Base-by-base conservation (phyloP, 2,888 invertebrate species). In the Galerucella pusilla region DNA sequence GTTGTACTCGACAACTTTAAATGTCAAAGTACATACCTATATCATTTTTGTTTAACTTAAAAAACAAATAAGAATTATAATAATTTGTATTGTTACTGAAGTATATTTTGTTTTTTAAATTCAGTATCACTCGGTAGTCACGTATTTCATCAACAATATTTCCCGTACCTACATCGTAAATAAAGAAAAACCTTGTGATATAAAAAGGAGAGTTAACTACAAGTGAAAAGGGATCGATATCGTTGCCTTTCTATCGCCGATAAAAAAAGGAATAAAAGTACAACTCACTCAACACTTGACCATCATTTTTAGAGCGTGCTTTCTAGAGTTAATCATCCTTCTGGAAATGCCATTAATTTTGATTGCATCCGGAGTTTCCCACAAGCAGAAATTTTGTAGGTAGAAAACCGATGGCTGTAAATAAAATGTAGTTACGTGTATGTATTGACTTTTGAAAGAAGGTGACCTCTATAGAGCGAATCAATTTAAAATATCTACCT, bases 211-310 rank as follows among this genome's bases (percentile, higher is more conserved):
- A 65, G 20, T 65, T 65, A 64, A 46, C 16, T 45, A 42, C 46
- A 65, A 65, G 64, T 45, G 20, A 20, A 16, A 45, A 14, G 9
- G 46, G 64, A 11, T 65, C 64, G 46, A 65, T 65, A 65, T 65
- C 61, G 46, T 11, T 65, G 20, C 64, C 46, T 20, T 64, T 42
- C 35, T 60, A 42, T 64, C 5, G 10, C 20, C 46, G 64, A 65
- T 65, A n/a, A 64, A 16, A n/a, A 64, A 16, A 20, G 64, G n/a
- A 46, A 45, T 46, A 16, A 35, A 20, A 20, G 11, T 57, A 57
- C 61, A 65, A 20, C 63, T 63, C 35, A 35, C 42, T 42, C 63
- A 63, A 16, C 64, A 65, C 64, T 65, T 65, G 64, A 65, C 64
- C 64, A 46, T 45, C 20, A 65, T 65, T 65, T 65, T 65, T 46